A percentile compares a stretch with the other conserved stretches of the same genome.
These are phyloP conservation scores for Odontophorus gujanensis DNA, from an alignment of 2,113 vertebrate species.

Conservation along the genomic window DNA sequence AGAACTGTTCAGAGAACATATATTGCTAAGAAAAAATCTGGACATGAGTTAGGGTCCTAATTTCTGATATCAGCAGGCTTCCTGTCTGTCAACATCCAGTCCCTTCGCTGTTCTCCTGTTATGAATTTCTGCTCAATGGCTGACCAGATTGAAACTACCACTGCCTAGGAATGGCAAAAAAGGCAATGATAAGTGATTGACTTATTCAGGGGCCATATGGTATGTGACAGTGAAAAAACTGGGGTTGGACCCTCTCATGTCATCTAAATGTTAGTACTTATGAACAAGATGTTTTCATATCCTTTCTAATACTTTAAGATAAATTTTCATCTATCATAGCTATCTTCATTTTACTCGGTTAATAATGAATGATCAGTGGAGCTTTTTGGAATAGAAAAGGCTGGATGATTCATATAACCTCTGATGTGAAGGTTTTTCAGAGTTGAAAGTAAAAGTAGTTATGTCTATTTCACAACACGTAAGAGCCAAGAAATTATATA, in stretches of 20 bases:
- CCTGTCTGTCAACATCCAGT: neutral
- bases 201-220: slow-evolving; percentile 41
- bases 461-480: neutral
- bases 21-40: neutral
- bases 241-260: slow-evolving; percentile 18
- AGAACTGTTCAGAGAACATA: neutral
- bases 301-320: slow-evolving; percentile 61
- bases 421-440: slow-evolving; percentile 52
- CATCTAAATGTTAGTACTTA: slow-evolving; percentile 67
- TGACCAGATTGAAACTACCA: slow-evolving; percentile 13
- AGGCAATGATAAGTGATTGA: slow-evolving; percentile 5
- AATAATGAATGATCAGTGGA: slow-evolving; percentile 70
- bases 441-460: slow-evolving; percentile 10
- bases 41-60: neutral
- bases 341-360: slow-evolving; percentile 69
- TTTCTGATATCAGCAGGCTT: neutral
- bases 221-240: slow-evolving; percentile 41
- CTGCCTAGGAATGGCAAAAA: neutral
- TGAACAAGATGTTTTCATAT: slow-evolving; percentile 63
- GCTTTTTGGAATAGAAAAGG: slow-evolving; percentile 52
- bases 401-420: slow-evolving; percentile 52
- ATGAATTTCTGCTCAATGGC: neutral
- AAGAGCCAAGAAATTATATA: slow-evolving; percentile 25
- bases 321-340: slow-evolving; percentile 51
- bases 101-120: neutral